A percentile compares a stretch with the other conserved stretches of the same genome.
Conservation (phyloP, 2,113 vertebrate species). For the Solea senegalensis region DNA sequence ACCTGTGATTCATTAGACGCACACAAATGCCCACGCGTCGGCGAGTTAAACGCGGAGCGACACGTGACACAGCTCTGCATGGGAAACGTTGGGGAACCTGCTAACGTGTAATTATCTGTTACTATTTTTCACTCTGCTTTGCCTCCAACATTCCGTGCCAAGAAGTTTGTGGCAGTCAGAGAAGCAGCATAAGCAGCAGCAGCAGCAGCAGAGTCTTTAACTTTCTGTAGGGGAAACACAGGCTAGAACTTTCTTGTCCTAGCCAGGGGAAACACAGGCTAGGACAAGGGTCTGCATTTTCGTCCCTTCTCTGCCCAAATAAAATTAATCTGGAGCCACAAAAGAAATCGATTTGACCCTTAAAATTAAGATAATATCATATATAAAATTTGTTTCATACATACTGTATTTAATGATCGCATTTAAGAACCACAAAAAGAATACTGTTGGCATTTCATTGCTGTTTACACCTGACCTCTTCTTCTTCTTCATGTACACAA, state of each 20-base stretch:
- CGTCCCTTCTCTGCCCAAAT: too few species aligned
- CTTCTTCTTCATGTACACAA: too few species aligned
- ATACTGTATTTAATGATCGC: too few species aligned
- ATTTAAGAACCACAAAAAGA: too few species aligned
- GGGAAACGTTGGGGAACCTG: constrained; percentile 51
- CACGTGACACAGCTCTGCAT: constrained; percentile 63
- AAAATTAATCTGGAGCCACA: too few species aligned
- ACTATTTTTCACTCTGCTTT: constrained; percentile 74
- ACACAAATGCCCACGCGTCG: constrained; percentile 31
- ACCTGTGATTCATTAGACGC: constrained; percentile 58
- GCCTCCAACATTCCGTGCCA: constrained; percentile 62
- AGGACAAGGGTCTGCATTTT: too few species aligned
- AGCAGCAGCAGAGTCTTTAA: background rate
- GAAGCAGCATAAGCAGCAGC: constrained; percentile 28
- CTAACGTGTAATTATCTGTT: constrained; percentile 79
- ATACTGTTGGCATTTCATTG: too few species aligned
- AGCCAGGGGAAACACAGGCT: background rate
- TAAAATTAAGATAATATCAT: too few species aligned
- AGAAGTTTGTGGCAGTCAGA: constrained; percentile 66
- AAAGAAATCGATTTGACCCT: too few species aligned
- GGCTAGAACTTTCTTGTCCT: too few species aligned
- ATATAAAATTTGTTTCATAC: background rate
- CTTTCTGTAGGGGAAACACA: constrained; percentile 8
- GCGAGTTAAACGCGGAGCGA: constrained; percentile 25
- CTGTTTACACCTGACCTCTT: too few species aligned